Evolutionary conservation across 2,113 vertebrate genomes (phyloP).

Genomic region (Saguinus midas): DNA sequence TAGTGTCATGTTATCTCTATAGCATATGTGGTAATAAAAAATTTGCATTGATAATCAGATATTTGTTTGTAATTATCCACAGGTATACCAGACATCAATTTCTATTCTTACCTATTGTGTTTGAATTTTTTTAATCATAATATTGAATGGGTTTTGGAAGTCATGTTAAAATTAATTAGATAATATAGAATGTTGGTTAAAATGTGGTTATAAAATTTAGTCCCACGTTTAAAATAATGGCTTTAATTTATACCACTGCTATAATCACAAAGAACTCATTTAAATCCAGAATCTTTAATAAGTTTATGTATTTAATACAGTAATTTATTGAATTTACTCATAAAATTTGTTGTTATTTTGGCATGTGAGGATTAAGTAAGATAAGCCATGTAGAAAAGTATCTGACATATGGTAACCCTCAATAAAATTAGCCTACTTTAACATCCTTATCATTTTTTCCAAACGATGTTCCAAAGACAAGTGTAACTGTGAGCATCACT

Average conservation of each 20-base stretch:
- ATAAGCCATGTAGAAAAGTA: neutral
- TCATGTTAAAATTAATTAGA: neutral
- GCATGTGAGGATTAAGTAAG: neutral
- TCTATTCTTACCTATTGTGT: neutral
- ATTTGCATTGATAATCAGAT: neutral
- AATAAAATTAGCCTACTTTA: neutral
- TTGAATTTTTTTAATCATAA: neutral
- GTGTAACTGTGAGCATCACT: neutral
- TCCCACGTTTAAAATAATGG: neutral
- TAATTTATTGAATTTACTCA: neutral
- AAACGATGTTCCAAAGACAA: neutral
- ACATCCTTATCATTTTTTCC: neutral
- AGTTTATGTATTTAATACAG: neutral
- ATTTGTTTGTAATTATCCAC: neutral
- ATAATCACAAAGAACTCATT: neutral
- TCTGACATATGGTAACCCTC: neutral
- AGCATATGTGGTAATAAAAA: neutral
- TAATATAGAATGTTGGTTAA: neutral
- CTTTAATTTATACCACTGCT: neutral
- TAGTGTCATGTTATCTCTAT: neutral
- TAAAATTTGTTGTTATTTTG: neutral
- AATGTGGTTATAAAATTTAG: neutral
- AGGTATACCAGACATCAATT: neutral
- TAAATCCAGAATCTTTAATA: neutral
- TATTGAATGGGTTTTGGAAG: neutral